Percentiles rank a stretch among this genome's conserved stretches.
Evolutionary conservation across 2,797 vertebrate genomes (phyloP).

Genomic region (Coracias cyanogaster): DNA sequence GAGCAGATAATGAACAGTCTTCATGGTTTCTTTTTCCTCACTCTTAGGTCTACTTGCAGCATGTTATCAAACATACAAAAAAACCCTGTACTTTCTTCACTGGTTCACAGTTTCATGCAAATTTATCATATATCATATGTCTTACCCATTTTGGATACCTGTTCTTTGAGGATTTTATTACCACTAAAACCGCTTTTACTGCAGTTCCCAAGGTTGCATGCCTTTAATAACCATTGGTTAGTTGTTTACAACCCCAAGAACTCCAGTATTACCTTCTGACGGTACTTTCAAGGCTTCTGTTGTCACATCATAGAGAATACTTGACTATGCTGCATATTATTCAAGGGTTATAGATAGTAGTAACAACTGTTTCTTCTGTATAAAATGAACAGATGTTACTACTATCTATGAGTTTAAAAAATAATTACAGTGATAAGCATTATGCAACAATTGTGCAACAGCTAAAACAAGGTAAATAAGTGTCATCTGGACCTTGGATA

Average conservation of each 20-base stretch:
- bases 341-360: background rate
- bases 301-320: background rate
- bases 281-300: background rate
- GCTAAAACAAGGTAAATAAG: background rate
- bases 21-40: background rate
- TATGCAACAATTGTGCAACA: background rate
- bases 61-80: background rate
- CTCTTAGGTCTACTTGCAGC: background rate
- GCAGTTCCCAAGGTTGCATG: background rate
- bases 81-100: background rate
- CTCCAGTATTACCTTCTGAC: background rate
- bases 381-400: background rate
- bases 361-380: background rate
- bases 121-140: background rate
- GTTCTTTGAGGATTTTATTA: background rate
- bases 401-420: background rate
- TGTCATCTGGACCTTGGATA: background rate
- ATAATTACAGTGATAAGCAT: background rate
- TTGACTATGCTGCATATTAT: background rate
- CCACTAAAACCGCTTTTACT: background rate
- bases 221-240: background rate
- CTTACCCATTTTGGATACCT: background rate
- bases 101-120: background rate
- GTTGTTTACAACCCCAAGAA: background rate
- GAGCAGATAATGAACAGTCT: background rate